Percentiles rank a stretch among this genome's conserved stretches.
These are phyloP conservation scores for Scopus umbretta DNA, from an alignment of 2,113 vertebrate species.

Conservation along the genomic window DNA sequence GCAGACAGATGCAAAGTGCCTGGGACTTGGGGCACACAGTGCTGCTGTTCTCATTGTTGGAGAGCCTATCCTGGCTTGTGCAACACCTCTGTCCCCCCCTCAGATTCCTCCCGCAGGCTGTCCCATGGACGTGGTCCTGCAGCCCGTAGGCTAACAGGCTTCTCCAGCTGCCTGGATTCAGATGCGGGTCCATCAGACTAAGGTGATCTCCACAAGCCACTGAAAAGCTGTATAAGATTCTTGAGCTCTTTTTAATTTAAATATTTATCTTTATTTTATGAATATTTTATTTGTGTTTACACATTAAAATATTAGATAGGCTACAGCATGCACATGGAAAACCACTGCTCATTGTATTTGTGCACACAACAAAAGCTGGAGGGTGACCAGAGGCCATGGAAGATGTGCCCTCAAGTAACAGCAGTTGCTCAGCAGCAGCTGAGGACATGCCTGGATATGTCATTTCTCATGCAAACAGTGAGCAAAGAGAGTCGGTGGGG, in stretches of 20 bases:
- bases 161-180: background rate
- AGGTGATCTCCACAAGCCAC: background rate
- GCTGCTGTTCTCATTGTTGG: fast-evolving
- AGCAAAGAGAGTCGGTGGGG: background rate
- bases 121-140: background rate
- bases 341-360: background rate
- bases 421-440: background rate
- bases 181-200: background rate
- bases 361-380: background rate
- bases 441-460: background rate
- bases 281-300: background rate
- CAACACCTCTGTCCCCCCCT: background rate
- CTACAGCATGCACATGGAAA: background rate
- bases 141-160: background rate
- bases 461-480: background rate
- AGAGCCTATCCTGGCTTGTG: background rate
- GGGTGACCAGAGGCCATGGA: background rate
- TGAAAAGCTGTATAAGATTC: background rate
- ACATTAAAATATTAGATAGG: background rate
- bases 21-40: no score
- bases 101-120: background rate
- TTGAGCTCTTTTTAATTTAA: background rate
- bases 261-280: background rate
- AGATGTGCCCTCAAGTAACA: background rate
- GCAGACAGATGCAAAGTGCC: background rate